Percentiles rank a stretch among this genome's conserved stretches.
Conservation (phyloP, 1,140 invertebrate species). For the Hycleus phaleratus region DNA sequence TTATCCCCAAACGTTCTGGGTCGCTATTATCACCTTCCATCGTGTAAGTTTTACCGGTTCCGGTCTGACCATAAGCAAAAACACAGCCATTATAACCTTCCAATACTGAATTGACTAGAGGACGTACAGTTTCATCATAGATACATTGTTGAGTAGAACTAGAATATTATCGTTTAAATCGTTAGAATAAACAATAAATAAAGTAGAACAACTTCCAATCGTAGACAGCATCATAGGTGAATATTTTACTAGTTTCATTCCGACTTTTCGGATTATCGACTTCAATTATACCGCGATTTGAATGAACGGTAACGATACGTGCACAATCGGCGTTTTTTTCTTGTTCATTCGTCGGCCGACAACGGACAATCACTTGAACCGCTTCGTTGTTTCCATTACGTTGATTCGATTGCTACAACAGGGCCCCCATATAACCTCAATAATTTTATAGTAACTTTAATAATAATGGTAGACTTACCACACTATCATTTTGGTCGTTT, state of each 20-base stretch:
- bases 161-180: slow-evolving; percentile 23
- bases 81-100: slow-evolving; percentile 95
- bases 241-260: slow-evolving; percentile 60
- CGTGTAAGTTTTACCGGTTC: slow-evolving; percentile 56
- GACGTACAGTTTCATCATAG: slow-evolving; percentile 91
- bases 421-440: no score
- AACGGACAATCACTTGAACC: slow-evolving; percentile 84
- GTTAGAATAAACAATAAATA: not conserved
- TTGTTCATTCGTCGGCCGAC: slow-evolving; percentile 78
- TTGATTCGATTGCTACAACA: no score
- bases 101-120: slow-evolving; percentile 91
- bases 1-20: slow-evolving; percentile 71
- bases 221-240: slow-evolving; percentile 93
- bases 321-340: slow-evolving; percentile 67
- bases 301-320: slow-evolving; percentile 59
- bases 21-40: slow-evolving; percentile 72
- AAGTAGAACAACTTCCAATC: slow-evolving; percentile 53
- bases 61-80: slow-evolving; percentile 93
- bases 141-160: slow-evolving; percentile 83
- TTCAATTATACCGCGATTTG: slow-evolving; percentile 58
- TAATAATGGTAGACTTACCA: no score
- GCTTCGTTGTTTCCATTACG: slow-evolving; percentile 50
- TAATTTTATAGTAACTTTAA: no score
- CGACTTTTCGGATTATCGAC: slow-evolving; percentile 53
- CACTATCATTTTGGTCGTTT: no score